phyloP scores from a whole-genome alignment of 1,140 invertebrate genomes.

The Drosophila burlai region DNA sequence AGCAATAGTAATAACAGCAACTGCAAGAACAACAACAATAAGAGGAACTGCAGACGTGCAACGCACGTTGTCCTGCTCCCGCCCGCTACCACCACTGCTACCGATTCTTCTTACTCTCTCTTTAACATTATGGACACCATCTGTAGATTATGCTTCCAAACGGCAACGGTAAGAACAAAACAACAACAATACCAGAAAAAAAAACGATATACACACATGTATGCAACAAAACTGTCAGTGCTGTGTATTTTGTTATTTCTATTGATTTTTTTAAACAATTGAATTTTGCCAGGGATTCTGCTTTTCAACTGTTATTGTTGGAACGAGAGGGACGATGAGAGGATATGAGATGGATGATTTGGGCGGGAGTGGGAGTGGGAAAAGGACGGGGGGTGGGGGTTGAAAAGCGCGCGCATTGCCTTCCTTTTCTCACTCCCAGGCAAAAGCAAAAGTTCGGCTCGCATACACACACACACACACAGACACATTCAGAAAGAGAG shows the following conservation, averaged over 20 bases:
- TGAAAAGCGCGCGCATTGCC: slow-evolving; percentile 78
- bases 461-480: slow-evolving; percentile 41
- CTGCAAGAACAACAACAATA: slow-evolving; percentile 43
- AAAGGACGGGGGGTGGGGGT: slow-evolving; percentile 56
- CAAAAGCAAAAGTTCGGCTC: slow-evolving; percentile 47
- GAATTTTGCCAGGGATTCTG: slow-evolving; percentile 39
- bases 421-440: slow-evolving; percentile 33
- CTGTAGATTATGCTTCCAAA: slow-evolving; percentile 85
- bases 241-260: slow-evolving; percentile 82
- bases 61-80: slow-evolving; percentile 65
- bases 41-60: slow-evolving; percentile 17
- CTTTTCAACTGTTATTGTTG: slow-evolving; percentile 30
- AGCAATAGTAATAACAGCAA: slow-evolving; percentile 18
- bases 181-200: slow-evolving; percentile 9
- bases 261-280: slow-evolving; percentile 78
- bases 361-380: slow-evolving; percentile 31
- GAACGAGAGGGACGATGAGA: slow-evolving; percentile 1
- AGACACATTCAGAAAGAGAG: background rate
- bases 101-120: slow-evolving; percentile 34
- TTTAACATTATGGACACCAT: slow-evolving; percentile 81
- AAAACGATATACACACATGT: slow-evolving; percentile 9
- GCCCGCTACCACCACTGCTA: slow-evolving; percentile 45
- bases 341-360: slow-evolving; percentile 13
- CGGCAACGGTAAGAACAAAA: slow-evolving; percentile 77
- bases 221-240: slow-evolving; percentile 46